These are phyloP conservation scores for Salvelinus namaycush DNA, from an alignment of 2,113 vertebrate genomes.

Conservation along the genomic window DNA sequence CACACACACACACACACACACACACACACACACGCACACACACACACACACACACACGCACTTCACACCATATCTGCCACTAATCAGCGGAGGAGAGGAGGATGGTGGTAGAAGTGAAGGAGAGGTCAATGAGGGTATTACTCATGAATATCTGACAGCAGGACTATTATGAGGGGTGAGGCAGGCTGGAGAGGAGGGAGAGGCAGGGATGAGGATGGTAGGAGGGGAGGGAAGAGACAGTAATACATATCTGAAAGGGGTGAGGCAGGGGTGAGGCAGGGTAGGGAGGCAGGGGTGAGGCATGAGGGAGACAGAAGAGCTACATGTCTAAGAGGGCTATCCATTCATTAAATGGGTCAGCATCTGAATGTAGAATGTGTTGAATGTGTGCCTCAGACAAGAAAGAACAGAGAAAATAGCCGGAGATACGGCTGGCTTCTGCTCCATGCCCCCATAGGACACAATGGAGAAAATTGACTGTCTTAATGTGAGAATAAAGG, in stretches of 20 bases:
- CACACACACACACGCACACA: neutral
- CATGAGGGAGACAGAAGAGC: conserved; percentile 30
- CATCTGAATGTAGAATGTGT: conserved; percentile 70
- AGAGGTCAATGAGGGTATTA: conserved; percentile 72
- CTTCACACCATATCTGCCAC: conserved; percentile 5
- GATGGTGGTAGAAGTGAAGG: conserved; percentile 51
- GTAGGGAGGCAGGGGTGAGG: neutral
- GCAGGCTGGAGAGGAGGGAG: conserved; percentile 9
- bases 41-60: neutral
- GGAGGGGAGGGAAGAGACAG: neutral
- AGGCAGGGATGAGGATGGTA: neutral
- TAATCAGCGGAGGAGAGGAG: conserved; percentile 26
- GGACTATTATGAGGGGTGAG: conserved; percentile 52
- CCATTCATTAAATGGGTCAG: conserved; percentile 74
- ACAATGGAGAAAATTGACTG: conserved; percentile 31
- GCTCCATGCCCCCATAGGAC: conserved; percentile 13
- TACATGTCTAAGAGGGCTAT: conserved; percentile 45
- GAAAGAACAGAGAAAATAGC: conserved; percentile 32
- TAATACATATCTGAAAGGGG: neutral
- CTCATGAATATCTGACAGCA: conserved; percentile 66
- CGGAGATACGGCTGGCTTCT: conserved; percentile 9
- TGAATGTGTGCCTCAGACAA: conserved; percentile 59
- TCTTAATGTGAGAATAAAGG: conserved; percentile 24
- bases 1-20: neutral
- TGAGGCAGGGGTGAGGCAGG: conserved; percentile 16